phyloP scores from a whole-genome alignment of 2,888 invertebrate species.

The Thyatira batis region DNA sequence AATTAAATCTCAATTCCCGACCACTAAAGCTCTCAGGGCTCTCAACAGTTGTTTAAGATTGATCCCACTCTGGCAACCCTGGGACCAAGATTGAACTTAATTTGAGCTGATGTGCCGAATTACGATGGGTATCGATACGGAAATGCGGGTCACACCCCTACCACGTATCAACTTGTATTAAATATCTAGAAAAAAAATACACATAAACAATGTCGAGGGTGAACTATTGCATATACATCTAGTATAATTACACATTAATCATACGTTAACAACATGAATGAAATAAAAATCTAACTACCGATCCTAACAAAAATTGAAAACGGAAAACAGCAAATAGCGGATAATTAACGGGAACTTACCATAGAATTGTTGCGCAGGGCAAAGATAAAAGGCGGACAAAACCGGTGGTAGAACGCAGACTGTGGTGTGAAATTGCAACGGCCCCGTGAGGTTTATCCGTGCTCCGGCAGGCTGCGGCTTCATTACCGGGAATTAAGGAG shows the following conservation, averaged over 20 bases:
- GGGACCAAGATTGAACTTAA: conserved; percentile 18
- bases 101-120: conserved; percentile 18
- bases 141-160: conserved; percentile 5
- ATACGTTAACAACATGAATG: too few species aligned
- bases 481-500: conserved; percentile 27
- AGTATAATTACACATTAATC: too few species aligned
- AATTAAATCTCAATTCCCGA: background rate
- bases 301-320: background rate
- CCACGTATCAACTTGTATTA: background rate
- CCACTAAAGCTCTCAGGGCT: background rate
- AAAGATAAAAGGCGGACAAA: background rate
- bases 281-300: too few species aligned
- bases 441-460: background rate
- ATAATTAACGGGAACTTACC: background rate
- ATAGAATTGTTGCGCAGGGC: background rate
- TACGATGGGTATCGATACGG: conserved; percentile 15
- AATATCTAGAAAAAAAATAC: too few species aligned
- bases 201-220: too few species aligned
- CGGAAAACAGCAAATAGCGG: background rate
- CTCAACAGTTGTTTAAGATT: background rate
- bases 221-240: too few species aligned
- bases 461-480: conserved; percentile 12
- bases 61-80: background rate
- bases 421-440: background rate
- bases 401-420: background rate